Evolutionary conservation across 2,113 vertebrate genomes (phyloP), one percentile per base, ranked within the genome.

Genomic region (Junco hyemalis): DNA sequence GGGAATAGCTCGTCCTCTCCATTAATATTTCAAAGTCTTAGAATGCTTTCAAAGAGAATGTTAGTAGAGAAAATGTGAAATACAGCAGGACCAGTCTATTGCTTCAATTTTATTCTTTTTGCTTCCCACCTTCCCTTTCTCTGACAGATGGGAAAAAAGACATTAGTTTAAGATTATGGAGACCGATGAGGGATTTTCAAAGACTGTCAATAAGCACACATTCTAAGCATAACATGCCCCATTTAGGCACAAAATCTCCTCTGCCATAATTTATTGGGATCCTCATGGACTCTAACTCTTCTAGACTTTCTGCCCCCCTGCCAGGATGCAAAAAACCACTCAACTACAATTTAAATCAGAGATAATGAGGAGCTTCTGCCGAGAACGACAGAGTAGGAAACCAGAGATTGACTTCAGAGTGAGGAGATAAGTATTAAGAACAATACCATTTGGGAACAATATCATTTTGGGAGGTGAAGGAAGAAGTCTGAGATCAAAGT

Each of bases 281-380:
- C 31, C 33, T 64, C 9, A 35, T 4, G 21, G 10, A 48, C 16
- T 35, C 4, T 42, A 33, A 2, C 21, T 86, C 21, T 6, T 3
- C 20, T 16, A 14, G 2, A 54, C 10, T 56, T 35, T 68, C 4
- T 64, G 14, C 1, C 3, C 8, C 6, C 4, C 8, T 33, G 4
- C 5, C 33, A 56, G 7, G 1, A 7, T 29, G 12, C 3, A 48
- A 47, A 64, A 60, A 70, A 6, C 16, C 38, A 29, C 12, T 8
- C 5, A 54, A 11, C 4, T 51, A 17, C 7, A 60, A 35, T 61
- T 81, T 60, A 69, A 73, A 69, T 35, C 11, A 45, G 66, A 65
- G 22, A 53, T 56, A 56, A 61, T 28, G 4, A 61, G 21, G 77
- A 45, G 13, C 2, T 54, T 82, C 33, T 63, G 15, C 6, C 48